phyloP scores from a whole-genome alignment of 2,113 vertebrate species.

The Vombatus ursinus region DNA sequence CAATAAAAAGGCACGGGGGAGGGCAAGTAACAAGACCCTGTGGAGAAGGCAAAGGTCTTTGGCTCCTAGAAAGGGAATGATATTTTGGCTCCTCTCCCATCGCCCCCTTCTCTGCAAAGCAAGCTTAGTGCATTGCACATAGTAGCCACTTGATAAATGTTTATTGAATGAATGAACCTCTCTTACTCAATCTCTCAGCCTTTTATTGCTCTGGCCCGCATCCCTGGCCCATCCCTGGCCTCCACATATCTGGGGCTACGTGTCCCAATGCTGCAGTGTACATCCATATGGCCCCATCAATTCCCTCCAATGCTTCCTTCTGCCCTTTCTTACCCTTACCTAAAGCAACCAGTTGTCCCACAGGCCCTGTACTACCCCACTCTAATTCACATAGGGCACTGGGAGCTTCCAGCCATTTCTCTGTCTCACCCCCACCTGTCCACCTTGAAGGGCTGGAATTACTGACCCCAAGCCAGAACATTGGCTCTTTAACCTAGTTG shows the following conservation, averaged over 20 bases:
- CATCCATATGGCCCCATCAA: not conserved
- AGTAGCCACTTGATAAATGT: not conserved
- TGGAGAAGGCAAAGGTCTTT: slow-evolving; percentile 5
- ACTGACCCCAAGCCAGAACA: not conserved
- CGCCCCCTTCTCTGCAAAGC: not conserved
- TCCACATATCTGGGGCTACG: not conserved
- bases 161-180: not conserved
- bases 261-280: not conserved
- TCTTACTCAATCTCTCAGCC: not conserved
- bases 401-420: not conserved
- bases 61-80: not conserved
- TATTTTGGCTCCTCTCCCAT: not conserved
- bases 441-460: not conserved
- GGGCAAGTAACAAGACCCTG: not conserved
- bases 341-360: not conserved
- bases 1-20: not conserved
- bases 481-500: not conserved
- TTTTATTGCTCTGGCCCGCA: not conserved
- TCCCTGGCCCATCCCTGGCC: not conserved
- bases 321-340: not conserved
- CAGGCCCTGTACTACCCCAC: not conserved
- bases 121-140: not conserved
- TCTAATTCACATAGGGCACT: not conserved
- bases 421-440: not conserved
- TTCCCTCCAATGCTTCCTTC: not conserved